Evolutionary conservation across 1,140 invertebrate genomes (phyloP).

Genomic region (Lamellibrachia luymesi): DNA sequence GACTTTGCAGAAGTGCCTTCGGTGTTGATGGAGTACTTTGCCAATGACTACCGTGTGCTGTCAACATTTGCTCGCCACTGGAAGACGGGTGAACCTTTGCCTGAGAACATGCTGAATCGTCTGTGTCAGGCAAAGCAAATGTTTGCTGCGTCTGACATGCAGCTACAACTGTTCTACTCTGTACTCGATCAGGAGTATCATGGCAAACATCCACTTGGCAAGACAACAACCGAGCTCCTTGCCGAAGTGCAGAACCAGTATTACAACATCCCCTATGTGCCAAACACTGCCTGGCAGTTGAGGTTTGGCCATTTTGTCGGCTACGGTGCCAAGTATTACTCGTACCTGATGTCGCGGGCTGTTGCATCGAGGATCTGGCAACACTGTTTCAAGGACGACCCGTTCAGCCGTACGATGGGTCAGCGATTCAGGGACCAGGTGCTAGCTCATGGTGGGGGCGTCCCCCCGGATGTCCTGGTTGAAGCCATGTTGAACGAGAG

Average conservation of each 20-base stretch:
- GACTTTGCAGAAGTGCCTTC: conserved; percentile 99
- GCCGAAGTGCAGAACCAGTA: conserved; percentile 77
- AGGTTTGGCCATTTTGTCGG: conserved; percentile 95
- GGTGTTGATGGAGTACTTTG: conserved; percentile 97
- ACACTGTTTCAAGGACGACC: conserved; percentile 78
- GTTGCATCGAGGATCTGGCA: conserved; percentile 93
- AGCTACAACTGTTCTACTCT: conserved; percentile 86
- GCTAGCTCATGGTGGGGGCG: conserved; percentile 84
- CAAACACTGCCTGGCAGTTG: conserved; percentile 92
- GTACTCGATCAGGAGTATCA: conserved; percentile 89
- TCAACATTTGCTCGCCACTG: conserved; percentile 87
- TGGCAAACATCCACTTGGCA: conserved; percentile 56
- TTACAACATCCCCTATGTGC: conserved; percentile 82
- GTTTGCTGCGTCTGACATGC: conserved; percentile 82
- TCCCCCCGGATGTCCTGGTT: conserved; percentile 72
- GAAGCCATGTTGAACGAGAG: conserved; percentile 70
- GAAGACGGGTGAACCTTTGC: conserved; percentile 81
- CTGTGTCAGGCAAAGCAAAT: conserved; percentile 80
- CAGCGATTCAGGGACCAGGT: conserved; percentile 76
- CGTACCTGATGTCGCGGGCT: conserved; percentile 91
- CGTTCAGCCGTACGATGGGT: conserved; percentile 71
- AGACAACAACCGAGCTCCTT: conserved; percentile 73
- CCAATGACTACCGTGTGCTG: conserved; percentile 72
- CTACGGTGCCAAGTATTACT: conserved; percentile 98
- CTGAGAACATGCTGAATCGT: conserved; percentile 70